Percentiles rank a stretch among this genome's conserved stretches.
phyloP scores from a whole-genome alignment of 2,888 invertebrate genomes.

The Callimorpha dominula region DNA sequence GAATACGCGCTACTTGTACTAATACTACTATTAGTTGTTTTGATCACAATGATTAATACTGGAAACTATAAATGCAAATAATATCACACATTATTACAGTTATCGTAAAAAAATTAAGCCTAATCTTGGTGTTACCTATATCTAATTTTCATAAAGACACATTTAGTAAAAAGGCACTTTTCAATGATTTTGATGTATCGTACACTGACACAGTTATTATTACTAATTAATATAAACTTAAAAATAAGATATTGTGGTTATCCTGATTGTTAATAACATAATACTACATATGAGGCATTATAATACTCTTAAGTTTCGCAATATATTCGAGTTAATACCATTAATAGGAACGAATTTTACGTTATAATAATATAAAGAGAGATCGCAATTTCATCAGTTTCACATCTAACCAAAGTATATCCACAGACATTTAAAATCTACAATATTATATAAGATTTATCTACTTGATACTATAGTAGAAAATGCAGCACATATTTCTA shows the following conservation, averaged over 20 bases:
- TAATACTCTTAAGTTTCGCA: background rate
- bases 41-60: constrained; percentile 70
- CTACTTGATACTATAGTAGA: background rate
- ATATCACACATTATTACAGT: constrained; percentile 61
- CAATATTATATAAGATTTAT: background rate
- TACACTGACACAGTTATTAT: constrained; percentile 20
- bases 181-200: constrained; percentile 29
- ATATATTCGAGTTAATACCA: constrained; percentile 7
- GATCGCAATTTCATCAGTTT: constrained; percentile 2
- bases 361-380: constrained; percentile 10
- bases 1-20: constrained; percentile 21
- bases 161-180: constrained; percentile 53
- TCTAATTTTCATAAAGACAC: constrained; percentile 50
- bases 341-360: constrained; percentile 28
- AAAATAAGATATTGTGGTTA: background rate
- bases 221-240: constrained; percentile 5
- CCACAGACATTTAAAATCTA: constrained; percentile 1
- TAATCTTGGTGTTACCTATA: constrained; percentile 27
- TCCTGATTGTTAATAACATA: background rate
- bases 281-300: background rate
- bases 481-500: constrained; percentile 1
- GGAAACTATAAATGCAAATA: constrained; percentile 66
- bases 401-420: background rate
- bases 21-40: constrained; percentile 33
- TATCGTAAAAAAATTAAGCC: constrained; percentile 27